These are phyloP conservation scores for Lasioglossum malachurum DNA, from an alignment of 2,888 invertebrate genomes.

Conservation along the genomic window DNA sequence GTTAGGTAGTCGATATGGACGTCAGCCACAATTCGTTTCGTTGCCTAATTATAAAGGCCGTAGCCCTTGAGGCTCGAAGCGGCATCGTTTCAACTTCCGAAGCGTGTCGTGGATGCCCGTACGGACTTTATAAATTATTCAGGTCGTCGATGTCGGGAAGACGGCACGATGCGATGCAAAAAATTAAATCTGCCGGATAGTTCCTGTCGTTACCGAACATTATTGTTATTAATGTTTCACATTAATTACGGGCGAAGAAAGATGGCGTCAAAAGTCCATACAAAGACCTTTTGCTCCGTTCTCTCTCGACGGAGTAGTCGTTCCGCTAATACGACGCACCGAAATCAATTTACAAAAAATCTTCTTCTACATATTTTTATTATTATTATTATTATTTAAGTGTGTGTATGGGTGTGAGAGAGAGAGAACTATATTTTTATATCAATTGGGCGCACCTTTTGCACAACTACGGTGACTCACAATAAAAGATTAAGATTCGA, in stretches of 20 bases:
- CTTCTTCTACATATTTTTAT: neutral
- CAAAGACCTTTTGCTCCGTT: neutral
- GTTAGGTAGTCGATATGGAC: conserved; percentile 83
- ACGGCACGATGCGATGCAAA: conserved; percentile 60
- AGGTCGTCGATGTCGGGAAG: conserved; percentile 42
- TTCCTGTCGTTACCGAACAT: conserved; percentile 63
- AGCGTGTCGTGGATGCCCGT: conserved; percentile 59
- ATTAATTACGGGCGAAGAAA: conserved; percentile 69
- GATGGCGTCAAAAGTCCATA: conserved; percentile 24
- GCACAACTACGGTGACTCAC: too few relatives aligned
- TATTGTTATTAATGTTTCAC: conserved; percentile 73
- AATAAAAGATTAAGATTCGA: too few relatives aligned
- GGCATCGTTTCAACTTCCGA: conserved; percentile 77
- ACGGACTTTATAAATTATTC: conserved; percentile 79
- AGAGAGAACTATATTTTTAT: neutral
- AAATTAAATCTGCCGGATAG: conserved; percentile 72
- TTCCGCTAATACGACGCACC: neutral
- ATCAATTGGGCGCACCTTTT: neutral
- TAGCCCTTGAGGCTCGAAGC: conserved; percentile 70
- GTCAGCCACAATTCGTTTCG: conserved; percentile 83
- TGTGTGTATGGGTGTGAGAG: too few relatives aligned
- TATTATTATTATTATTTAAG: too few relatives aligned
- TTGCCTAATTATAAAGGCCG: conserved; percentile 83
- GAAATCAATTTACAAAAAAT: conserved; percentile 6
- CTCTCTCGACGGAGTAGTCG: neutral